Percentiles rank a stretch among this genome's conserved stretches.
Evolutionary conservation across 2,113 vertebrate genomes (phyloP).

Genomic region (Syrrhaptes paradoxus): DNA sequence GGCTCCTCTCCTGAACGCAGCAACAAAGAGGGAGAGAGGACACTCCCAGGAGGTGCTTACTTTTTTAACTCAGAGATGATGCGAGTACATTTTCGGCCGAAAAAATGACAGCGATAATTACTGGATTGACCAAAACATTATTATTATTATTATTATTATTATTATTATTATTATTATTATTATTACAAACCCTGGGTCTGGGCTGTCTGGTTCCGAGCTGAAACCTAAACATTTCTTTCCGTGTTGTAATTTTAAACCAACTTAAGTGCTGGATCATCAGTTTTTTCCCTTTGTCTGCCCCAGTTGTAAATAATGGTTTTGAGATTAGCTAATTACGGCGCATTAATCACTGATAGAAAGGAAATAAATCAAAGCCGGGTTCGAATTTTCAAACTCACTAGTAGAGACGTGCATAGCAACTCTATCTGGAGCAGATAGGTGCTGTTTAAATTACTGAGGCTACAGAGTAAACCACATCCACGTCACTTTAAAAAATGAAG

Average conservation of each 20-base stretch:
- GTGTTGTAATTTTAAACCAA: constrained; percentile 70
- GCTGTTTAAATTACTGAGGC: constrained; percentile 77
- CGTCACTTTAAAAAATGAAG: constrained; percentile 73
- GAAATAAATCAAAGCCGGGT: constrained; percentile 79
- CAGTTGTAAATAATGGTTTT: constrained; percentile 81
- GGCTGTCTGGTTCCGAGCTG: neutral
- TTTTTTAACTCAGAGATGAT: neutral
- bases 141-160: neutral
- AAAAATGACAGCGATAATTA: neutral
- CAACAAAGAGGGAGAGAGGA: neutral
- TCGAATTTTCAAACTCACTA: constrained; percentile 69
- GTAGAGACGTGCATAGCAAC: constrained; percentile 62
- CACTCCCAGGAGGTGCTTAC: neutral
- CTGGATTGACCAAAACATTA: neutral
- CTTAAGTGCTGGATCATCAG: constrained; percentile 72
- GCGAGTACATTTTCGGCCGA: neutral
- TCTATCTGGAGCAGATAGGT: constrained; percentile 76
- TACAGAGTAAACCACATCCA: constrained; percentile 78
- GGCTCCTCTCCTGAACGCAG: neutral
- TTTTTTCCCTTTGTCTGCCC: constrained; percentile 76
- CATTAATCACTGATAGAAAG: constrained; percentile 85
- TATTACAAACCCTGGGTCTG: neutral
- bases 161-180: neutral
- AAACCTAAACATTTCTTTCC: constrained; percentile 39
- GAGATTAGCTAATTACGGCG: constrained; percentile 84